Conservation (phyloP, 2,113 vertebrate genomes). For the Toxostoma redivivum region DNA sequence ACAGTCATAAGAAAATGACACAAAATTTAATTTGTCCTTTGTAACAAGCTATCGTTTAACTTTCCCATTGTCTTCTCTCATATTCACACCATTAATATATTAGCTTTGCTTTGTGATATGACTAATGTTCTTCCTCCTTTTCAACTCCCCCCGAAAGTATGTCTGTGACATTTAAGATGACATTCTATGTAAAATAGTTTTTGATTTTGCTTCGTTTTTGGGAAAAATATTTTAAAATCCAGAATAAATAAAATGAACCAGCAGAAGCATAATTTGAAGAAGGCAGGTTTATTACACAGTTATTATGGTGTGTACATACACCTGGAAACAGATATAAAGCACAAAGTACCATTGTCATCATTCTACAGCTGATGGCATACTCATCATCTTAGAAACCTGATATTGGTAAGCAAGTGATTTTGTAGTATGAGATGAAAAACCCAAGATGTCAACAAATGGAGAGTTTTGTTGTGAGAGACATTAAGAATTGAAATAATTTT, state of each 20-base stretch:
- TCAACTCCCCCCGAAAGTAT: fast-evolving
- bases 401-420: not conserved
- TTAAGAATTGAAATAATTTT: not conserved
- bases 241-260: not conserved
- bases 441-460: not conserved
- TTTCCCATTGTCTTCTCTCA: not conserved
- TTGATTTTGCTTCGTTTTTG: not conserved
- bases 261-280: not conserved
- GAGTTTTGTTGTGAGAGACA: not conserved
- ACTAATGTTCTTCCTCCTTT: not conserved
- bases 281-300: not conserved
- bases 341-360: not conserved
- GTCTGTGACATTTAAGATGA: not conserved
- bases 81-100: not conserved
- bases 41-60: not conserved
- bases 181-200: not conserved
- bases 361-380: not conserved
- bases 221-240: not conserved
- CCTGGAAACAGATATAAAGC: not conserved
- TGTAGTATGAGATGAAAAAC: not conserved
- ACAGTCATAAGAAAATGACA: not conserved
- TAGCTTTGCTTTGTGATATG: not conserved
- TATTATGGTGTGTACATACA: not conserved
- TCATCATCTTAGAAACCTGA: not conserved
- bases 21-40: not conserved